phyloP scores from a whole-genome alignment of 2,113 vertebrate species.

The Coracopsis vasa region DNA sequence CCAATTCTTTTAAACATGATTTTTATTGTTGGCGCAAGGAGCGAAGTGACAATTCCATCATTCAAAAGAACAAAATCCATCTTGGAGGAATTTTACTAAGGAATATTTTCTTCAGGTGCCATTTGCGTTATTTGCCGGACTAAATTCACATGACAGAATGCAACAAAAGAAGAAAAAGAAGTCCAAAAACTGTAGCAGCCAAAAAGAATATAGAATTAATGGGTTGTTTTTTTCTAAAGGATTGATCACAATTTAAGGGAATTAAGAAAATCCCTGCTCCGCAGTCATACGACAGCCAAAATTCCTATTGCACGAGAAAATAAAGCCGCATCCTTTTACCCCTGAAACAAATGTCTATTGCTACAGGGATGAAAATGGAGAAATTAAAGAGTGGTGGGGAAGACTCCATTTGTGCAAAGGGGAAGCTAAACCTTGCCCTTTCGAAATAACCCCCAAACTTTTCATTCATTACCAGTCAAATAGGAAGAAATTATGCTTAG shows the following conservation, averaged over 20 bases:
- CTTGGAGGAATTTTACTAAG: background rate
- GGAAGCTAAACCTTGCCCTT: background rate
- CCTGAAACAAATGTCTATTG: background rate
- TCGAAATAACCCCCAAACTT: constrained; percentile 25
- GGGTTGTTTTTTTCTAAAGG: background rate
- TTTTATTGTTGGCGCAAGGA: background rate
- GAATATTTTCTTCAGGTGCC: constrained; percentile 48
- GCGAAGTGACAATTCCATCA: background rate
- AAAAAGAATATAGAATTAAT: background rate
- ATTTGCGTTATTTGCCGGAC: constrained; percentile 34
- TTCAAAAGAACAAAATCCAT: constrained; percentile 6
- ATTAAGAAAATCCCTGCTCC: background rate
- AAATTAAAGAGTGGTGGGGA: constrained; percentile 62
- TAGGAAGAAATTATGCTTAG: background rate
- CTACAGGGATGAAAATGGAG: constrained; percentile 42
- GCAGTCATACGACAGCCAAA: background rate
- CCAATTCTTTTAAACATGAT: background rate
- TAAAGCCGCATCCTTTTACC: background rate
- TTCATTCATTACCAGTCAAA: background rate
- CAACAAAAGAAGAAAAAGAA: constrained; percentile 69
- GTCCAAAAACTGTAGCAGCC: constrained; percentile 46
- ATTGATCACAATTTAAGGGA: background rate
- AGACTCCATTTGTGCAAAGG: constrained; percentile 44
- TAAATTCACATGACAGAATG: constrained; percentile 56
- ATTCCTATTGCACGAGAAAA: constrained; percentile 2